phyloP scores from a whole-genome alignment of 1,140 invertebrate genomes.

The Patella vulgata region DNA sequence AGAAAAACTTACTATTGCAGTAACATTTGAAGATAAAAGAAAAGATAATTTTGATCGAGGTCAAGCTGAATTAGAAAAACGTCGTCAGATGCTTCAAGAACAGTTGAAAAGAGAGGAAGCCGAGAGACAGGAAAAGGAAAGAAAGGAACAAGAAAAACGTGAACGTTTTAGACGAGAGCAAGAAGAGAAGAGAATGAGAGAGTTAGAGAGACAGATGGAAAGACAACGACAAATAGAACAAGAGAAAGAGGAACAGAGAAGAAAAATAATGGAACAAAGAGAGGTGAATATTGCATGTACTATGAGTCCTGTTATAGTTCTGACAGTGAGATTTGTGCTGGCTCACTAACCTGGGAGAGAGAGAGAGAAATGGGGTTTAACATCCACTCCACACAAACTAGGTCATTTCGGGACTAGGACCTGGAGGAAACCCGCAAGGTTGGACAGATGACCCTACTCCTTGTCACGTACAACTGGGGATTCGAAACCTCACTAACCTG shows the following conservation, averaged over 20 bases:
- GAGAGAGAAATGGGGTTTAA: too few relatives aligned
- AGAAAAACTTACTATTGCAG: constrained; percentile 66
- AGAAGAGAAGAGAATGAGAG: constrained; percentile 65
- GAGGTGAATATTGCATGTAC: constrained; percentile 70
- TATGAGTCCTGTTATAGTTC: too few relatives aligned
- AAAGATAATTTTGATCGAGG: constrained; percentile 98
- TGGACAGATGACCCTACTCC: too few relatives aligned
- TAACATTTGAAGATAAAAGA: constrained; percentile 95
- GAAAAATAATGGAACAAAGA: constrained; percentile 74
- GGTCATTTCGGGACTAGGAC: too few relatives aligned
- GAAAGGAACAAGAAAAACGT: constrained; percentile 84
- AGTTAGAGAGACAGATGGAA: constrained; percentile 80
- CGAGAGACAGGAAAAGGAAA: constrained; percentile 74
- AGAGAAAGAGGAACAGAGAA: constrained; percentile 69
- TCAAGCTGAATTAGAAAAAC: constrained; percentile 93
- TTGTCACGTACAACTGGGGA: too few relatives aligned
- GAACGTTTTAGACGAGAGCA: constrained; percentile 76
- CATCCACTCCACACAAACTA: too few relatives aligned
- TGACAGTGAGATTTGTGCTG: too few relatives aligned
- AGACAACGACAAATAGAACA: constrained; percentile 83
- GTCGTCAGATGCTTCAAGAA: constrained; percentile 83
- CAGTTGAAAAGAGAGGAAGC: constrained; percentile 66
- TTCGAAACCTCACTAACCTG: too few relatives aligned
- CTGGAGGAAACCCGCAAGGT: too few relatives aligned
- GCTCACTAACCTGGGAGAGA: too few relatives aligned